Evolutionary conservation across 2,113 vertebrate genomes (phyloP).

Genomic region (Rhinoderma darwinii): DNA sequence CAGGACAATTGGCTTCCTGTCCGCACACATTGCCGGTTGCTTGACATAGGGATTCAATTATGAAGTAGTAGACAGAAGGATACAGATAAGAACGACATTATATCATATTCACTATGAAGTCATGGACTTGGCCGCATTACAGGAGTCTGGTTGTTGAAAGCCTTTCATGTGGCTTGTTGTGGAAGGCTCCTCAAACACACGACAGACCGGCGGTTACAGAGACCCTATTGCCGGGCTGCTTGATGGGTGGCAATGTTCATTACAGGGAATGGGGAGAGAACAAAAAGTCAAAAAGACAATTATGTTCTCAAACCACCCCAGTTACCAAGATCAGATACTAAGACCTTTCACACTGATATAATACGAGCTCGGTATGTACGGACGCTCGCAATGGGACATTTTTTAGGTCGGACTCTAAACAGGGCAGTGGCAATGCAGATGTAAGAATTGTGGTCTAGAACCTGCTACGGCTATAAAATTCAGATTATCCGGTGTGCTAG

Average conservation of each 20-base stretch:
- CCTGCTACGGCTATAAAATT: no score
- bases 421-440: no score
- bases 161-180: conserved; percentile 36
- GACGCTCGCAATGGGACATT: no score
- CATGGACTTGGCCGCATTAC: conserved; percentile 32
- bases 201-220: neutral
- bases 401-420: no score
- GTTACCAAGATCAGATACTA: neutral
- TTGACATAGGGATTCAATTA: conserved; percentile 21
- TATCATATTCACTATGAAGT: conserved; percentile 37
- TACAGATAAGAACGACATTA: conserved; percentile 28
- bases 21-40: neutral
- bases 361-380: neutral
- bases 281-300: neutral
- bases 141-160: neutral
- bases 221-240: neutral
- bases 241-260: neutral
- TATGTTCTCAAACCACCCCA: neutral
- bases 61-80: neutral
- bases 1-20: conserved; percentile 3
- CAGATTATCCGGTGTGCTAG: no score
- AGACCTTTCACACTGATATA: neutral
- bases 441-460: no score
- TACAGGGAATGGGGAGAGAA: neutral
- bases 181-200: neutral